A percentile compares a stretch with the other conserved stretches of the same genome.
Conservation (phyloP, 2,888 invertebrate genomes). For the Agrotis clavis region DNA sequence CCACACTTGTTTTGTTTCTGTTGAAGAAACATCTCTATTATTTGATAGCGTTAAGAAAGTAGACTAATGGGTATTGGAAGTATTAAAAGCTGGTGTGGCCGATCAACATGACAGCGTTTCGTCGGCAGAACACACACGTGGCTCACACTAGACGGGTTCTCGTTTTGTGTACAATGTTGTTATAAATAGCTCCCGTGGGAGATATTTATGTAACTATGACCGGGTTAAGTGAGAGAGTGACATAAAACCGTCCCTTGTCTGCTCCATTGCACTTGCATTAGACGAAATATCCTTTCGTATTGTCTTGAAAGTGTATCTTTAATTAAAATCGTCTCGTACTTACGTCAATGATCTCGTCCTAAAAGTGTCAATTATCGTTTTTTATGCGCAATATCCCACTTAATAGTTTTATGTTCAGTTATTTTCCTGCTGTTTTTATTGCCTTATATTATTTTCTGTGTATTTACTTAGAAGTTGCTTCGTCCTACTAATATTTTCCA, state of each 20-base stretch:
- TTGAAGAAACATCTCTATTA: conserved; percentile 36
- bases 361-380: conserved; percentile 22
- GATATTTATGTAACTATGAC: conserved; percentile 89
- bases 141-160: conserved; percentile 78
- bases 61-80: conserved; percentile 52
- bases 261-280: conserved; percentile 69
- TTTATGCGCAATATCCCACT: conserved; percentile 24
- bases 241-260: conserved; percentile 77
- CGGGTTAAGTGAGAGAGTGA: conserved; percentile 85
- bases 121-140: conserved; percentile 64
- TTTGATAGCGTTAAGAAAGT: conserved; percentile 40
- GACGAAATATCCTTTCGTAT: conserved; percentile 29
- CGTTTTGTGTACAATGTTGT: conserved; percentile 81
- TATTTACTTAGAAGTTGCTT: no score
- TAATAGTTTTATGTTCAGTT: conserved; percentile 27
- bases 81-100: conserved; percentile 49
- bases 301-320: conserved; percentile 5
- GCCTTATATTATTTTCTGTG: conserved; percentile 13
- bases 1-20: conserved; percentile 28
- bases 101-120: conserved; percentile 61
- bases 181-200: conserved; percentile 85
- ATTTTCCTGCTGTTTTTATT: conserved; percentile 36
- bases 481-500: conserved; percentile 28
- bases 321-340: conserved; percentile 16
- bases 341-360: conserved; percentile 16